These are phyloP conservation scores for Augochlora pura DNA, from an alignment of 1,140 invertebrate genomes.

Conservation along the genomic window DNA sequence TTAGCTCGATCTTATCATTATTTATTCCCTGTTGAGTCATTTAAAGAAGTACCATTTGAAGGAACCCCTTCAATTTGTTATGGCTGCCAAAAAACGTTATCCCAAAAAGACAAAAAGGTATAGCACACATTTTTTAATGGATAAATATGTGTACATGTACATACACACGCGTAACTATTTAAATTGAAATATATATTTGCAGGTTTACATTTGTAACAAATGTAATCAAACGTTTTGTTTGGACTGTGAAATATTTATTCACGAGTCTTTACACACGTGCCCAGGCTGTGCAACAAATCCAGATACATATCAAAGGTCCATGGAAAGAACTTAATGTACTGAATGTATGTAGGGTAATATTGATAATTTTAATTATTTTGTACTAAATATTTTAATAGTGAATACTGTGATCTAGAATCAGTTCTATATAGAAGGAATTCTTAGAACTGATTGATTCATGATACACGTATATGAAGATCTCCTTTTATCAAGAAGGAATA, in stretches of 20 bases:
- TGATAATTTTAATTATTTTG: conserved; percentile 6
- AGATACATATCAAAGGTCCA: conserved; percentile 76
- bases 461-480: background rate
- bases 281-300: conserved; percentile 91
- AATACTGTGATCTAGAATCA: background rate
- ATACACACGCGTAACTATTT: background rate
- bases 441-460: background rate
- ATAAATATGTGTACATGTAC: background rate
- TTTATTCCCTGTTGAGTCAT: conserved; percentile 94
- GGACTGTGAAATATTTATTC: conserved; percentile 97
- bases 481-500: background rate
- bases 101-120: conserved; percentile 87
- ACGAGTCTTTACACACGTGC: conserved; percentile 95
- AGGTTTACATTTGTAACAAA: conserved; percentile 89
- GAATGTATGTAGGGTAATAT: conserved; percentile 35
- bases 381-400: conserved; percentile 12
- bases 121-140: background rate
- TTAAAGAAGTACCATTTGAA: conserved; percentile 85
- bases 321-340: conserved; percentile 46
- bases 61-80: conserved; percentile 83
- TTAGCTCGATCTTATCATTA: conserved; percentile 98
- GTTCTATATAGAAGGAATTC: background rate
- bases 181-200: conserved; percentile 45
- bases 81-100: conserved; percentile 86
- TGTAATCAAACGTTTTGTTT: conserved; percentile 93